Conservation (phyloP, 2,888 invertebrate genomes). For the Alcis repandata region DNA sequence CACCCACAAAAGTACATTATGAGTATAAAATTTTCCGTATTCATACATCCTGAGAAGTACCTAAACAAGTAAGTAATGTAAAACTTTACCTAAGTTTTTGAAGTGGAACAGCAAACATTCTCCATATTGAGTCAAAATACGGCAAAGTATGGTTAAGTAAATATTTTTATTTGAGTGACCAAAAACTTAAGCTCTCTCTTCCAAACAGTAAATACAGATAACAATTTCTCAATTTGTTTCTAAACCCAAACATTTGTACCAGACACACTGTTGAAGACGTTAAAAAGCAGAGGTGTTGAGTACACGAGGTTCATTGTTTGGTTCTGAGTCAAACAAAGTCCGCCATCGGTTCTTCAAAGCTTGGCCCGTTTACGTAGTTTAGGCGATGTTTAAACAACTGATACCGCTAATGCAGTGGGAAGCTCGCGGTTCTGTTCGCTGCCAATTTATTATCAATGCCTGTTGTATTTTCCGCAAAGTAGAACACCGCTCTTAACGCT, state of each 20-base stretch:
- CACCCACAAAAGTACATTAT: no score
- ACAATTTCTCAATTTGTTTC: constrained; percentile 69
- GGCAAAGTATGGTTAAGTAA: constrained; percentile 47
- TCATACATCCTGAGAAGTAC: background rate
- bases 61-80: background rate
- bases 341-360: constrained; percentile 74
- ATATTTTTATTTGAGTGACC: constrained; percentile 49
- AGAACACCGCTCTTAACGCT: constrained; percentile 44
- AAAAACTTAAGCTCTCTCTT: constrained; percentile 54
- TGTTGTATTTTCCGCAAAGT: constrained; percentile 47
- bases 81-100: background rate
- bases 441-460: constrained; percentile 51
- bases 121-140: constrained; percentile 36
- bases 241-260: constrained; percentile 62
- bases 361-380: constrained; percentile 54
- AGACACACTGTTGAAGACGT: constrained; percentile 70
- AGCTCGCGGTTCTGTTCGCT: constrained; percentile 59
- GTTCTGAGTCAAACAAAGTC: constrained; percentile 71
- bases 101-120: constrained; percentile 30
- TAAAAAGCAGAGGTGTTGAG: constrained; percentile 79
- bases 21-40: background rate
- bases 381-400: constrained; percentile 65
- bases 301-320: constrained; percentile 76
- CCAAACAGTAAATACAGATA: constrained; percentile 60
- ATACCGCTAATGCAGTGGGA: constrained; percentile 74